Base-by-base conservation (phyloP, 2,113 vertebrate species). In the Hucho hucho region DNA sequence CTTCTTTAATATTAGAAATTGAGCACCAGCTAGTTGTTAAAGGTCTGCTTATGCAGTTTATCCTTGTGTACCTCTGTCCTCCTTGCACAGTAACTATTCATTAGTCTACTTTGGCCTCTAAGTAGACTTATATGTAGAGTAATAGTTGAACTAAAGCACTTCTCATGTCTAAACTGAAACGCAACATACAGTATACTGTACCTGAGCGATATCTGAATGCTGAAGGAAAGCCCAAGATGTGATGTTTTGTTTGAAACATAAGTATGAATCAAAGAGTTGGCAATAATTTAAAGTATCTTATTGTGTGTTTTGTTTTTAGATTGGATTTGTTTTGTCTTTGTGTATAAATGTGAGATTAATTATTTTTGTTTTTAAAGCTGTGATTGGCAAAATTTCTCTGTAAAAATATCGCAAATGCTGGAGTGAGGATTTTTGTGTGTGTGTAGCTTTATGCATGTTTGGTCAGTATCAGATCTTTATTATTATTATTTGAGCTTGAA, bases 251-350 rank as follows among this genome's bases (percentile, higher is more conserved):
- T 46, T 9, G 32, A 67, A 67, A 32, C 7, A 20, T 4, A 12
- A n/a, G 5, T 24, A 9, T 37, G 37, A 37, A 37, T 37, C 37
- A 37, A 11, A 43, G 9, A 43, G 37, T 53, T 53, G 14, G 49
- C 4, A 53, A 53, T 43, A 43, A 53, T 69, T 47, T 67, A 6
- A 37, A 28, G 49, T 22, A 0, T 72, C 5, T 18, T 20, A 63
- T 69, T 12, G 28, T 70, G 28, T 67, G 9, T 65, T 69, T 22
- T 16, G 16, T 71, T 58, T 14, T 74, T 14, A 46, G 69, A 43
- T 37, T 37, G 77, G 6, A 66, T 73, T 61, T 73, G 67, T 84
- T 81, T 58, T 69, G 58, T 63, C 22, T 1, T 20, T 13, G 58
- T 82, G 37, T 58, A 24, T 46, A 64, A 14, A 81, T 53, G 16